phyloP scores from a whole-genome alignment of 2,113 vertebrate species.

The Melanerpes aurifrons region DNA sequence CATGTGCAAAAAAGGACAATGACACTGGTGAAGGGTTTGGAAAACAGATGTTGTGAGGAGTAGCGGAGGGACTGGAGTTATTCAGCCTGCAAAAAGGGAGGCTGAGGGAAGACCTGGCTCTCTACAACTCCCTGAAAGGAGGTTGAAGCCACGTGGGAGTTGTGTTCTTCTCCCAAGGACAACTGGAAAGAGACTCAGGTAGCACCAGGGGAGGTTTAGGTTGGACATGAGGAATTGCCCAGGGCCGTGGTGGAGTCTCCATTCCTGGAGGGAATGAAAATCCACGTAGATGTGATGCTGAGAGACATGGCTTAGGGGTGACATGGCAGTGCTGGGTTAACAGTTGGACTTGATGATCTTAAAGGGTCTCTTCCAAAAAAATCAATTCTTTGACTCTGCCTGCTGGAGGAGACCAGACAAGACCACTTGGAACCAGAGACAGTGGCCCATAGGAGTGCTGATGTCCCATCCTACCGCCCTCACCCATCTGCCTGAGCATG shows the following conservation, averaged over 20 bases:
- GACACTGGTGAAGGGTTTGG: too few species aligned
- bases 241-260: not conserved
- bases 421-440: not conserved
- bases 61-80: too few species aligned
- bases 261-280: not conserved
- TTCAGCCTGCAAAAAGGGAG: too few species aligned
- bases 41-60: too few species aligned
- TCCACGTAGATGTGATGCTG: not conserved
- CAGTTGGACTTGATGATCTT: not conserved
- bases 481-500: not conserved
- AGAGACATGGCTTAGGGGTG: not conserved
- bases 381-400: not conserved
- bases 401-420: not conserved
- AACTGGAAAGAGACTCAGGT: too few species aligned
- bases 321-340: not conserved
- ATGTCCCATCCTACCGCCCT: not conserved
- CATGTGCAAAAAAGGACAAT: too few species aligned
- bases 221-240: not conserved
- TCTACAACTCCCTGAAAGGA: too few species aligned
- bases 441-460: accelerated
- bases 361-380: not conserved
- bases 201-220: not conserved
- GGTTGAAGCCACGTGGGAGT: too few species aligned
- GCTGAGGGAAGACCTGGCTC: too few species aligned
- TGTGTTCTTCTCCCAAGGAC: too few species aligned